Evolutionary conservation across 37 sponge, comb jelly and placozoan species (phyloP), one percentile per base, ranked within the genome.

Genomic region (Aplysina aerophoba): DNA sequence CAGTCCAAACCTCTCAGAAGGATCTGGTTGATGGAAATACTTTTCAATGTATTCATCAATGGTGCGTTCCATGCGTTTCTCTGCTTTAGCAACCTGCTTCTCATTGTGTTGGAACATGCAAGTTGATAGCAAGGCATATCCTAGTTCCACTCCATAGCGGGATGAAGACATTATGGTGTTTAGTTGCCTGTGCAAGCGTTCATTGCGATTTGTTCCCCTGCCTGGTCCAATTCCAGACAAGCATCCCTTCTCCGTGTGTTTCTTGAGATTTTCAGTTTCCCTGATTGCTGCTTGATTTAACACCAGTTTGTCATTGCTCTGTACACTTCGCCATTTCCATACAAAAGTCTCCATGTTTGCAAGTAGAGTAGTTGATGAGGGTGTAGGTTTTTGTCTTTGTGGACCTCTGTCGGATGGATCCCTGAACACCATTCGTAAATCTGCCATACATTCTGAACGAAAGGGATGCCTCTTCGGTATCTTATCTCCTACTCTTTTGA

Each of bases 201-300:
- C 83, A 74, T 88, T 88, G 22, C 66, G 20, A 30, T 83, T 88
- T 33, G 88, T 88, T 16, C 88, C 88, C 40, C 83, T 54, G 27
- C 88, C 83, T 1, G 78, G 83, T 21, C n/a, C 14, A 28, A 83
- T 88, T 38, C 81, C 81, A 14, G 87, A 81, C 22, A 87, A 50
- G 56, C 87, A 87, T 5, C 87, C 87, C 33, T 71, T 81, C 17
- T 41, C 37, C 14, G 81, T 87, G 60, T 87, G 82, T 55, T 54
- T 39, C 17, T 58, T 16, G 66, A 87, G 34, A 30, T 53, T 61
- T 8, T 55, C n/a, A 22, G 56, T 68, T 44, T 87, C 82, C 50
- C 68, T 68, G 6, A 68, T 60, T 1, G 87, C 87, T 4, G 40
- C 71, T 55, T n/a, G n/a, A n/a, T n/a, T n/a, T n/a, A n/a, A n/a